phyloP scores from a whole-genome alignment of 2,888 invertebrate genomes.

The Epiperipatus broadwayi region DNA sequence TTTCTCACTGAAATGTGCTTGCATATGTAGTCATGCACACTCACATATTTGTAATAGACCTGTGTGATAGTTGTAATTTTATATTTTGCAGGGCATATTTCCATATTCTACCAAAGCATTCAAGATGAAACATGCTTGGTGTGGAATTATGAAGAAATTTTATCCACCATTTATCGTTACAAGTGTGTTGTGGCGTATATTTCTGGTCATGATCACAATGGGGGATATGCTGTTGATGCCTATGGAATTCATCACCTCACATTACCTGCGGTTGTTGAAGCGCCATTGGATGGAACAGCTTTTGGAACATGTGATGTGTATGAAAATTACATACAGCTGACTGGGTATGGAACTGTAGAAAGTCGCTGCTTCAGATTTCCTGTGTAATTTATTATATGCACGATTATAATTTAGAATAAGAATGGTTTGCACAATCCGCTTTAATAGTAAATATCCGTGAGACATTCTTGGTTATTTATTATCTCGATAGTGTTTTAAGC shows the following conservation, averaged over 20 bases:
- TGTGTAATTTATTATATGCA: too few species aligned
- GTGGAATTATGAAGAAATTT: constrained; percentile 27
- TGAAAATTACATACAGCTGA: constrained; percentile 20
- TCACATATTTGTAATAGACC: too few species aligned
- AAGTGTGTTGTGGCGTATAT: constrained; percentile 25
- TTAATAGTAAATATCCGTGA: too few species aligned
- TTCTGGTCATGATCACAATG: constrained; percentile 27
- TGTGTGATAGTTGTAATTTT: too few species aligned
- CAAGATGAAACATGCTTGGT: constrained; percentile 21
- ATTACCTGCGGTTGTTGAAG: constrained; percentile 26
- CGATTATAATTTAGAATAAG: too few species aligned
- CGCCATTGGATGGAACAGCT: constrained; percentile 20
- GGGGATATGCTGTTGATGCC: constrained; percentile 22
- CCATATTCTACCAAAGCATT: constrained; percentile 20
- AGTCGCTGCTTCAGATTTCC: too few species aligned
- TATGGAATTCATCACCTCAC: constrained; percentile 26
- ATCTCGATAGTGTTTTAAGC: too few species aligned
- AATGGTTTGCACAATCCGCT: too few species aligned
- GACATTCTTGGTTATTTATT: too few species aligned
- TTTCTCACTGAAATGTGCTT: too few species aligned
- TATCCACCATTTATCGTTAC: constrained; percentile 22
- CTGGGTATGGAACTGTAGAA: constrained; percentile 22
- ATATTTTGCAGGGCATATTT: constrained; percentile 23
- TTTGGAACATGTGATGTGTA: constrained; percentile 24
- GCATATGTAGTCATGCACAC: too few species aligned